phyloP scores from a whole-genome alignment of 2,797 vertebrate genomes.

The Cyprinodon diabolis region DNA sequence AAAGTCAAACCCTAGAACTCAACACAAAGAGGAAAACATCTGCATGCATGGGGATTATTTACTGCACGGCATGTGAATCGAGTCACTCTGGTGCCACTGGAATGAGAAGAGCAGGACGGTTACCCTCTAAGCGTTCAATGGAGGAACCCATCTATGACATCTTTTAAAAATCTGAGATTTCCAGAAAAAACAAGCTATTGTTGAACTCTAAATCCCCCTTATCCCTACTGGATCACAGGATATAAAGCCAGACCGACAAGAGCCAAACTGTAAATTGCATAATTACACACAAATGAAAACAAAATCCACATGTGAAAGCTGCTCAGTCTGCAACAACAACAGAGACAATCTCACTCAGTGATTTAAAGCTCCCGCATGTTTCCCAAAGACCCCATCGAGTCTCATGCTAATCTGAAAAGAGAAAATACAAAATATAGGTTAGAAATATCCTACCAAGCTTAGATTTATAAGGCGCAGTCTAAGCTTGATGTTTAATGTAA shows the following conservation, averaged over 20 bases:
- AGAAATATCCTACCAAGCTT: neutral
- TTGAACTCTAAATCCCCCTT: neutral
- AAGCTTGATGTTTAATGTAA: neutral
- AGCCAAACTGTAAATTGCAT: neutral
- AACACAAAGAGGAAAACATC: neutral
- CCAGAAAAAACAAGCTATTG: neutral
- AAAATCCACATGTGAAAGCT: neutral
- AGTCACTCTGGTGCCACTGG: neutral
- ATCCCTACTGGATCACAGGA: neutral
- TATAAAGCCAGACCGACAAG: neutral
- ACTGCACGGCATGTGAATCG: neutral
- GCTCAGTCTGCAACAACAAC: neutral
- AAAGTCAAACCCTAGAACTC: slow-evolving; percentile 4
- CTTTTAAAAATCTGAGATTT: neutral
- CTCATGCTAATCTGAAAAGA: neutral
- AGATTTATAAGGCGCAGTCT: neutral
- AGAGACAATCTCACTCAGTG: neutral
- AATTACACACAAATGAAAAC: neutral
- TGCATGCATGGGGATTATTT: neutral
- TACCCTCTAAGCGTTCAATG: too few species aligned
- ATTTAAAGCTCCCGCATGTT: neutral
- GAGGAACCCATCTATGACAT: neutral
- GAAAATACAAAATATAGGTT: neutral
- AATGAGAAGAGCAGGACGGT: neutral
- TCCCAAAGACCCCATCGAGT: neutral